A percentile compares a stretch with the other conserved stretches of the same genome.
phyloP scores from a whole-genome alignment of 2,113 vertebrate genomes.

The Amphiprion percula region DNA sequence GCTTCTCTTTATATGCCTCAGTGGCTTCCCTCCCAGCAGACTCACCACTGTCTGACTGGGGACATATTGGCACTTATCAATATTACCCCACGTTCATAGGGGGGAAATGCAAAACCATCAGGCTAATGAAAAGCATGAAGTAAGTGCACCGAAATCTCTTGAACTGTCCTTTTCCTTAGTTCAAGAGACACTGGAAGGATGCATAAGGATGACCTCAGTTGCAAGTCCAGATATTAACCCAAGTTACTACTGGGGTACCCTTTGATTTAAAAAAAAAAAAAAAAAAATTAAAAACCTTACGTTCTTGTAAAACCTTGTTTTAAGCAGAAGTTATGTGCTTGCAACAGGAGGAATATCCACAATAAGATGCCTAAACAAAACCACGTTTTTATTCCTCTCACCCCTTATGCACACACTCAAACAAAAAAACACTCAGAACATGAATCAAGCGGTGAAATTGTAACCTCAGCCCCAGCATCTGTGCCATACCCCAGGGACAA shows the following conservation, averaged over 20 bases:
- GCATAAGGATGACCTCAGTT: not conserved
- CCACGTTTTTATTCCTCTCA: not conserved
- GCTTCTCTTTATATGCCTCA: constrained; percentile 67
- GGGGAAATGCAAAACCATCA: constrained; percentile 19
- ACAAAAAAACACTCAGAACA: constrained; percentile 17
- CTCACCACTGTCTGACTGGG: constrained; percentile 61
- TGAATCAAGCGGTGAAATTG: constrained; percentile 60
- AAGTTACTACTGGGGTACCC: not conserved
- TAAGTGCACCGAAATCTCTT: not conserved
- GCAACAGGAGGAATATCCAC: not conserved
- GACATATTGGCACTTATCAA: constrained; percentile 59
- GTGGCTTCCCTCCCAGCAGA: constrained; percentile 66
- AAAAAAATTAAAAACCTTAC: not conserved
- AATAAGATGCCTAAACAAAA: not conserved
- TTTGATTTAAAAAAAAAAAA: not conserved
- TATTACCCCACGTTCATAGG: constrained; percentile 32
- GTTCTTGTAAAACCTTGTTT: not conserved
- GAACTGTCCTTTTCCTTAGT: not conserved
- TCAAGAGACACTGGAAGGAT: not conserved
- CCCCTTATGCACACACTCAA: not conserved
- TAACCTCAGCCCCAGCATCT: constrained; percentile 71
- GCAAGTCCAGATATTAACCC: not conserved
- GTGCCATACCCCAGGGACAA: constrained; percentile 75
- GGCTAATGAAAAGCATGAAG: not conserved
- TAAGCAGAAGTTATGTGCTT: not conserved